Percentiles rank a stretch among this genome's conserved stretches.
These are phyloP conservation scores for Ameiurus melas DNA, from an alignment of 2,113 vertebrate species.

Conservation along the genomic window DNA sequence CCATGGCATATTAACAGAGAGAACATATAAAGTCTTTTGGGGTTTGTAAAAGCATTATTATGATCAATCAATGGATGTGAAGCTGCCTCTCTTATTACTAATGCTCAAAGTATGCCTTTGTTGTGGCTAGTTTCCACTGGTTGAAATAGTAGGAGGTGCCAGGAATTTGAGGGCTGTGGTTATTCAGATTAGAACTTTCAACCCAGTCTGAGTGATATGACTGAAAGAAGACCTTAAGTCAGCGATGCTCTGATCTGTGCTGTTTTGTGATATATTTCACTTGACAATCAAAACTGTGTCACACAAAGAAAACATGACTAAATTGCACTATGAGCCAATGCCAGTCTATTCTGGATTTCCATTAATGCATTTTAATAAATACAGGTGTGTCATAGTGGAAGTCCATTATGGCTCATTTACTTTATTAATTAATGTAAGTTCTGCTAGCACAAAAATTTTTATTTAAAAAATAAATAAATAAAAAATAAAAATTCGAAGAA, in stretches of 20 bases:
- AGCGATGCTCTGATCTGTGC: background rate
- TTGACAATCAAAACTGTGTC: background rate
- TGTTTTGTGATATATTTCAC: constrained; percentile 3
- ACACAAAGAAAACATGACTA: background rate
- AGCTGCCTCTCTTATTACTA: constrained; percentile 37
- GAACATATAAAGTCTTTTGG: constrained; percentile 32
- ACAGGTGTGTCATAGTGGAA: background rate
- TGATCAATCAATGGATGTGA: constrained; percentile 26
- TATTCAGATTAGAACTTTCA: background rate
- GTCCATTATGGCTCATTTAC: background rate
- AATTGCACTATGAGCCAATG: background rate
- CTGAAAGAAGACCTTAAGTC: background rate
- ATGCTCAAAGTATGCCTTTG: constrained; percentile 25
- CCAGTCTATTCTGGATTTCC: background rate
- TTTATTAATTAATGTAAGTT: background rate
- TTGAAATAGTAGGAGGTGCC: constrained; percentile 1
- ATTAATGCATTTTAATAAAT: background rate
- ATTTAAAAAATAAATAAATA: too few relatives aligned
- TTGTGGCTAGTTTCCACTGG: constrained; percentile 32
- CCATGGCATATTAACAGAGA: constrained; percentile 36
- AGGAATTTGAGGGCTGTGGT: constrained; percentile 3
- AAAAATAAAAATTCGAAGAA: too few relatives aligned
- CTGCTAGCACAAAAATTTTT: background rate
- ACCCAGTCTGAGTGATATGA: background rate
- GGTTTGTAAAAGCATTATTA: constrained; percentile 41